Conservation (phyloP, 2,797 vertebrate genomes). For the Kryptopterus vitreolus region DNA sequence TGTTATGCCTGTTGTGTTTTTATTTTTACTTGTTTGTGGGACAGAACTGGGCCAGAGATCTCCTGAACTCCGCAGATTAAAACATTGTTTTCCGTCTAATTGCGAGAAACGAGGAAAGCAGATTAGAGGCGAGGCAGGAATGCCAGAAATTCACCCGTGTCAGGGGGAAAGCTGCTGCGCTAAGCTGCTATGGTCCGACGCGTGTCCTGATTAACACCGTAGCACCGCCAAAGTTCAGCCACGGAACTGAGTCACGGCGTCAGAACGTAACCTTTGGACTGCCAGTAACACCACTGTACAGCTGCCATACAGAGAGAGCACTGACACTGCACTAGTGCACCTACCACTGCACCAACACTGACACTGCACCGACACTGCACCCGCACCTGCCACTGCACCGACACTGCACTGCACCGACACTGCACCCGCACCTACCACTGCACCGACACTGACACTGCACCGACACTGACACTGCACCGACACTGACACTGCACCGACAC, state of each 20-base stretch:
- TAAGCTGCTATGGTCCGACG: conserved; percentile 46
- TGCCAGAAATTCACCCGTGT: conserved; percentile 53
- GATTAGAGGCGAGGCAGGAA: conserved; percentile 53
- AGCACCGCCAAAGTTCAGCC: conserved; percentile 15
- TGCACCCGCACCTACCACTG: too few species aligned
- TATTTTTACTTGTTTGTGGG: conserved; percentile 13
- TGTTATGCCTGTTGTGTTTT: background rate
- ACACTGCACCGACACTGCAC: too few species aligned
- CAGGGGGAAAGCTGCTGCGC: conserved; percentile 46
- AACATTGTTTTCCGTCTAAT: conserved; percentile 53
- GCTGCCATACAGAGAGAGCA: too few species aligned
- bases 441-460: too few species aligned
- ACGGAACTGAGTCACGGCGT: too few species aligned
- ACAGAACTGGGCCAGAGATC: conserved; percentile 43
- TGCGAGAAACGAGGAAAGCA: conserved; percentile 55
- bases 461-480: too few species aligned
- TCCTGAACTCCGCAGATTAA: conserved; percentile 53
- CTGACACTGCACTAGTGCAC: too few species aligned
- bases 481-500: too few species aligned
- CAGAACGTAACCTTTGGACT: background rate
- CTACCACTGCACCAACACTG: too few species aligned
- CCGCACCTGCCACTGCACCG: too few species aligned
- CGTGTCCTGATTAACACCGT: conserved; percentile 34
- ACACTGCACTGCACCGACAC: too few species aligned
- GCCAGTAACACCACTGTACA: too few species aligned